Percentiles rank a stretch among this genome's conserved stretches.
These are phyloP conservation scores for Gymnoscopelus braueri DNA, from an alignment of 2,797 vertebrate species.

Conservation along the genomic window DNA sequence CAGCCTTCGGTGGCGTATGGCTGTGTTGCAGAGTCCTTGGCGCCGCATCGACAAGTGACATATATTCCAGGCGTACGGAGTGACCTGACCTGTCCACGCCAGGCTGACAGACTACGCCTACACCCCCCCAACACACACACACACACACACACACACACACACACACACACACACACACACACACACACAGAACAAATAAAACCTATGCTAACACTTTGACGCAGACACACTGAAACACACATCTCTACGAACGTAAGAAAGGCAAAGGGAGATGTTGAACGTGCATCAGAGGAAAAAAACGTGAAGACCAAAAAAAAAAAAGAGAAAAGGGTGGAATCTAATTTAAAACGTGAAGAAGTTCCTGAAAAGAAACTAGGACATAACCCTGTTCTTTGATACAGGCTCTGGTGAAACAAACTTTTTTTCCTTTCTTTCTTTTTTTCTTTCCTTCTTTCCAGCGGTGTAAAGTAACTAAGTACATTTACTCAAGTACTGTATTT, in stretches of 20 bases:
- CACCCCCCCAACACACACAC: slow-evolving; percentile 28
- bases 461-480: too few relatives aligned
- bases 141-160: slow-evolving; percentile 29
- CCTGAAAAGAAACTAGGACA: slow-evolving; percentile 66
- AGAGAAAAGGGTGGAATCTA: slow-evolving; percentile 38
- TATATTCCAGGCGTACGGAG: slow-evolving; percentile 63
- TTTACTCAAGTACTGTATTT: too few relatives aligned
- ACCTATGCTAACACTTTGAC: too few relatives aligned
- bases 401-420: slow-evolving; percentile 50
- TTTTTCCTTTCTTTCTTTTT: slow-evolving; percentile 22
- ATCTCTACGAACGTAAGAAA: slow-evolving; percentile 11
- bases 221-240: neutral
- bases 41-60: slow-evolving; percentile 66
- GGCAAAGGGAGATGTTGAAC: slow-evolving; percentile 41
- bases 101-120: slow-evolving; percentile 49
- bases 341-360: slow-evolving; percentile 41
- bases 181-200: neutral
- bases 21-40: slow-evolving; percentile 67
- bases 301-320: neutral
- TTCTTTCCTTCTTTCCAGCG: too few relatives aligned
- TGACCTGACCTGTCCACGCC: slow-evolving; percentile 69
- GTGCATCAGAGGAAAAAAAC: slow-evolving; percentile 7
- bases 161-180: slow-evolving; percentile 9
- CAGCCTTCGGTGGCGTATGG: slow-evolving; percentile 58
- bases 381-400: slow-evolving; percentile 68